Evolutionary conservation across 2,797 vertebrate genomes (phyloP).

Genomic region (Glyptemys insculpta): DNA sequence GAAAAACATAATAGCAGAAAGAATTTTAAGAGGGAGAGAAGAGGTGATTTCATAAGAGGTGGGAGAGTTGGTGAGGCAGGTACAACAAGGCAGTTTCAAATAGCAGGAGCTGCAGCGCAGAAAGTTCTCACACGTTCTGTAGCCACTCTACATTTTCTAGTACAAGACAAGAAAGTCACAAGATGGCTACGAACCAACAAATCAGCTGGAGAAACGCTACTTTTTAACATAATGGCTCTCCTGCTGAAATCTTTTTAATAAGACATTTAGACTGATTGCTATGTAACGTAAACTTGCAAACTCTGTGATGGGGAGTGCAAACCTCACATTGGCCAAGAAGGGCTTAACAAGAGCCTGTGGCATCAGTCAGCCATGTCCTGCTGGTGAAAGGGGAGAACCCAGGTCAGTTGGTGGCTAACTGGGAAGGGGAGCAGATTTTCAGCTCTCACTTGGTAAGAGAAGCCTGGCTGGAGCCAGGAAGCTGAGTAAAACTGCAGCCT

Average conservation of each 20-base stretch:
- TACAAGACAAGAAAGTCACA: not conserved
- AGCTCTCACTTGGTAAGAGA: not conserved
- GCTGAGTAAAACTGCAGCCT: not conserved
- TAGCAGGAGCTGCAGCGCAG: not conserved
- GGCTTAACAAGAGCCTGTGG: not conserved
- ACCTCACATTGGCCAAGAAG: not conserved
- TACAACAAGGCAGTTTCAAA: not conserved
- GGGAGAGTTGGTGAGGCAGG: not conserved
- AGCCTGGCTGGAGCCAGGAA: not conserved
- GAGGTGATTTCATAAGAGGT: not conserved
- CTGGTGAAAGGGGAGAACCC: not conserved
- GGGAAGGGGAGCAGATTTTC: not conserved
- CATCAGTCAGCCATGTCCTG: not conserved
- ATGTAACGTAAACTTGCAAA: not conserved
- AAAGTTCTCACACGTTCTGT: not conserved
- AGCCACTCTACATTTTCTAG: not conserved
- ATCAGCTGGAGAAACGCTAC: slow-evolving; percentile 10
- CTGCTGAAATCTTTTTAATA: not conserved
- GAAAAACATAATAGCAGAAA: not conserved
- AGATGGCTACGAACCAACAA: slow-evolving; percentile 4
- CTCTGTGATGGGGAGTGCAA: not conserved
- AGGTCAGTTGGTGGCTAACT: not conserved
- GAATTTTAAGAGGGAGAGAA: not conserved
- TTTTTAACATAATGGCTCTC: slow-evolving; percentile 13
- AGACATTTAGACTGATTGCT: not conserved